Percentiles rank a stretch among this genome's conserved stretches.
These are phyloP conservation scores for Cyclura pinguis DNA, from an alignment of 2,797 vertebrate species.

Conservation along the genomic window DNA sequence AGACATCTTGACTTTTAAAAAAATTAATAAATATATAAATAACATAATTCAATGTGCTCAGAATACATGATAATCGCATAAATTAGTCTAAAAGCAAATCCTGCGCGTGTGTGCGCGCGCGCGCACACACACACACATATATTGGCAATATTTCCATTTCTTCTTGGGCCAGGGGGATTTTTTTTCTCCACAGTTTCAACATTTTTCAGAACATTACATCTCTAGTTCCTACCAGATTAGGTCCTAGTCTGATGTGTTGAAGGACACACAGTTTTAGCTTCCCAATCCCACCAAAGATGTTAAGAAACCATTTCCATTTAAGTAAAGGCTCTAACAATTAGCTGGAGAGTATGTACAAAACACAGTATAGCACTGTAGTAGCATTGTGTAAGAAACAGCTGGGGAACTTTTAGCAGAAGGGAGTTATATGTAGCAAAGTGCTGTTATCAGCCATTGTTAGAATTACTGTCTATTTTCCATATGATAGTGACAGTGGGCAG, in stretches of 20 bases:
- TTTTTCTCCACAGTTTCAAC: background rate
- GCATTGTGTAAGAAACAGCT: background rate
- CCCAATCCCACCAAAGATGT: background rate
- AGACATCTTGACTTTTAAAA: background rate
- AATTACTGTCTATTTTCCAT: slow-evolving; percentile 4
- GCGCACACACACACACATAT: no score
- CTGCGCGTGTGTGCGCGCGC: no score
- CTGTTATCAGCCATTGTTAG: background rate
- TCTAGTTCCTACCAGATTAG: background rate
- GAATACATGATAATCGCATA: background rate
- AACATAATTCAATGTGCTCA: background rate
- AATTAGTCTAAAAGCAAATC: background rate
- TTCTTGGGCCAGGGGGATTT: no score
- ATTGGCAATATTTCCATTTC: background rate
- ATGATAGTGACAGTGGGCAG: background rate
- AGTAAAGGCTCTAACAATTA: background rate
- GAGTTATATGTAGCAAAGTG: background rate
- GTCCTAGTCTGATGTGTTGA: background rate
- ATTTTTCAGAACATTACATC: slow-evolving; percentile 2
- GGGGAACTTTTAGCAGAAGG: slow-evolving; percentile 17
- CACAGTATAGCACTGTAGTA: background rate
- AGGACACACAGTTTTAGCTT: background rate
- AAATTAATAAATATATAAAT: background rate
- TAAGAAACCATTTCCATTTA: slow-evolving; percentile 15
- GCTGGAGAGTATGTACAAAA: slow-evolving; percentile 10